Evolutionary conservation across 2,113 vertebrate genomes (phyloP).

Genomic region (Ageneiosus marmoratus): DNA sequence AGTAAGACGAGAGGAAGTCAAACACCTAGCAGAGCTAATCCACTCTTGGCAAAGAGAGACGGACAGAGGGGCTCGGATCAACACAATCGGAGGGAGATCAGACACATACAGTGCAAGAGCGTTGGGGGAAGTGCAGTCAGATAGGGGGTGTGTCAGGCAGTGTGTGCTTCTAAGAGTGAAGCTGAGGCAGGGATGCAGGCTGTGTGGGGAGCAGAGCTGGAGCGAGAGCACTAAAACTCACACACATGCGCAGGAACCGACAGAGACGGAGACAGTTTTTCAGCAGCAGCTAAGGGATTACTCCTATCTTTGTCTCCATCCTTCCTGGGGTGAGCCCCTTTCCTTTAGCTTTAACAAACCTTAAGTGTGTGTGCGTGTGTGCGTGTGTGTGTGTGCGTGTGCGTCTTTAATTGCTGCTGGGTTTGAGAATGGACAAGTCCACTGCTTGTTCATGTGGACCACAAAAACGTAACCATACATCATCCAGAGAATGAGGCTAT

Average conservation of each 20-base stretch:
- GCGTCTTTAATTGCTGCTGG: slow-evolving; percentile 31
- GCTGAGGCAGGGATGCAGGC: slow-evolving; percentile 9
- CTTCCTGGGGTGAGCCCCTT: slow-evolving; percentile 50
- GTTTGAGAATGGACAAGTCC: slow-evolving; percentile 32
- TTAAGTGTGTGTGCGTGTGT: slow-evolving; percentile 22
- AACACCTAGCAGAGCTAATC: slow-evolving; percentile 46
- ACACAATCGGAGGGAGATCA: slow-evolving; percentile 30
- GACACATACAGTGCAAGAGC: slow-evolving; percentile 15
- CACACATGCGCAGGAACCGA: slow-evolving; percentile 34
- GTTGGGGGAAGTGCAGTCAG: slow-evolving; percentile 27
- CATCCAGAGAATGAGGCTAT: background rate
- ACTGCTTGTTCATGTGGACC: slow-evolving; percentile 38
- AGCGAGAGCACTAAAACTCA: slow-evolving; percentile 39
- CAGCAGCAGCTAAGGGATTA: slow-evolving; percentile 52
- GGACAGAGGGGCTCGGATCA: slow-evolving; percentile 28
- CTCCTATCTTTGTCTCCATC: slow-evolving; percentile 37
- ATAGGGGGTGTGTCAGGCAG: slow-evolving; percentile 49
- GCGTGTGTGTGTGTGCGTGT: too few species aligned
- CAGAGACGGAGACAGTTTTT: slow-evolving; percentile 48
- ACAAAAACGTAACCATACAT: slow-evolving; percentile 20
- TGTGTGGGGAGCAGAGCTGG: slow-evolving; percentile 11
- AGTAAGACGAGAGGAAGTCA: slow-evolving; percentile 32
- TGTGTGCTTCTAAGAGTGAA: slow-evolving; percentile 24
- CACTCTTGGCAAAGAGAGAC: slow-evolving; percentile 28
- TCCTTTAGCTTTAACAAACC: slow-evolving; percentile 22